Base-by-base conservation (phyloP, 2,888 invertebrate genomes). In the Lottia gigantea region DNA sequence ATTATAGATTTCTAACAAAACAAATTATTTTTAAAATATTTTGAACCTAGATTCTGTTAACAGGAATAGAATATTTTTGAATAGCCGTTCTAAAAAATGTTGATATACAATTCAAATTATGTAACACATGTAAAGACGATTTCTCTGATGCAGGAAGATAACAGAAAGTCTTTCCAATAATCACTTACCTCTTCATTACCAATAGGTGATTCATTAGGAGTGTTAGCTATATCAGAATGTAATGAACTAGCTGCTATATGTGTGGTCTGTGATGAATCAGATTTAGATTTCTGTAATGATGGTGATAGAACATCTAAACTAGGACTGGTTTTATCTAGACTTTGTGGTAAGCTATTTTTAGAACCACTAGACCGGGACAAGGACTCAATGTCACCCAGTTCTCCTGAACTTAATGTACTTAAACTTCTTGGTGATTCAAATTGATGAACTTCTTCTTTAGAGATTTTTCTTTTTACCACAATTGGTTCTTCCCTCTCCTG, bases 401-500 rank as follows among this genome's bases (percentile, higher is more conserved):
- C 84, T 68, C 83, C 83, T 16, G 85, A 82, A 71, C 83, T 83
- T 74, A 84, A 46, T 0, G 85, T 81, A 66, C 79, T 79, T 11
- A 67, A 75, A 62, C 80, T 80, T 40, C 83, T 72, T 0, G 85
- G 83, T 12, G 85, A 83, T 1, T 77, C 70, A 31, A 66, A 63
- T 8, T 31, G 49, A 12, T 46, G 70, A 62, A 19, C 71, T 46
- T 25, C 66, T 49, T 19, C 69, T 31, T 64, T 75, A 68, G 19
- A 64, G 7, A 47, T 49, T 45, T 23, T 31, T 2, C 61, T 70
- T 70, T 23, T 49, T 12, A 66, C 66, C 15, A 77, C 45, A n/a
- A 65, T 47, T 12, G 74, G 71, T 8, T 70, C 71, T 19, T 63
- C 66, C 55, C 62, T 62, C 61, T 67, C 70, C 68, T 70, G 67